These are phyloP conservation scores for Habrosyne pyritoides DNA, from an alignment of 2,888 invertebrate species.

Conservation along the genomic window DNA sequence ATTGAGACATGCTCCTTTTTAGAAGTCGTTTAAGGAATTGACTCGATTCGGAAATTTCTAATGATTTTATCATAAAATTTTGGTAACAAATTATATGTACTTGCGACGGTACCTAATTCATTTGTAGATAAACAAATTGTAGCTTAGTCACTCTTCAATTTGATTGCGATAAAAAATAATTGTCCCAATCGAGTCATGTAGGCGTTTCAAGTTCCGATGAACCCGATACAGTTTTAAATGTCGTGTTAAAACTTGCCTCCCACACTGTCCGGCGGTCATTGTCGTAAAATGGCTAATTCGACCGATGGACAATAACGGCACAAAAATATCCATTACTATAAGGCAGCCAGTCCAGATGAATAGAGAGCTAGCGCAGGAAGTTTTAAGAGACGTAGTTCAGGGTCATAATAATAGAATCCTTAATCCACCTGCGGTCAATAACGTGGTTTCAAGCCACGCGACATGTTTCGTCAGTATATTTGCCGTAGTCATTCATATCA, in stretches of 20 bases:
- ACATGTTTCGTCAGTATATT: slow-evolving; percentile 37
- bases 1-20: no score
- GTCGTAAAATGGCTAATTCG: slow-evolving; percentile 6
- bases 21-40: no score
- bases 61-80: no score
- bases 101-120: no score
- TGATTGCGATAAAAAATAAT: background rate
- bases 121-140: no score
- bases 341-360: no score
- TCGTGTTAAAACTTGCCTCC: background rate
- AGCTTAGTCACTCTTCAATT: no score
- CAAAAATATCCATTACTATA: no score
- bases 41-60: no score
- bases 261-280: background rate
- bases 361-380: no score
- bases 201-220: slow-evolving; percentile 3
- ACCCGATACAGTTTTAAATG: background rate
- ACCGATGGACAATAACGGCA: no score
- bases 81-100: no score
- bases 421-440: slow-evolving; percentile 33
- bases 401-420: background rate
- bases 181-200: background rate
- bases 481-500: slow-evolving; percentile 44
- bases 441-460: background rate
- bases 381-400: background rate